Percentiles rank a stretch among this genome's conserved stretches.
Conservation (phyloP, 2,888 invertebrate genomes). For the Muschampia plurimacula region DNA sequence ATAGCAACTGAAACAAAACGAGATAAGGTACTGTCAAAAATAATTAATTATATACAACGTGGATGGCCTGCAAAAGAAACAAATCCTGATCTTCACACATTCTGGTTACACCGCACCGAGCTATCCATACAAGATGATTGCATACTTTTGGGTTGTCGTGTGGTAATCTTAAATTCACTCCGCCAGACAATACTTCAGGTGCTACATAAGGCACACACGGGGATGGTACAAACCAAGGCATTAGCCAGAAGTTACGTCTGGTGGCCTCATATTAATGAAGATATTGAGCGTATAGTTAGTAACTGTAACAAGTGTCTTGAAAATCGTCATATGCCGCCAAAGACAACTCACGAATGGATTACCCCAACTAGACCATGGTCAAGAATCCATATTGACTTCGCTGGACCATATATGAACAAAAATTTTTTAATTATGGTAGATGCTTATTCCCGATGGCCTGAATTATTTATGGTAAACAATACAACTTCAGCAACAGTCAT, state of each 20-base stretch:
- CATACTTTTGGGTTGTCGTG: slow-evolving; percentile 35
- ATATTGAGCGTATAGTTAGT: slow-evolving; percentile 27
- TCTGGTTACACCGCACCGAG: slow-evolving; percentile 34
- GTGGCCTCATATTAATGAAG: slow-evolving; percentile 45
- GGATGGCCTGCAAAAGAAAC: slow-evolving; percentile 33
- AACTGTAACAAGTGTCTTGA: slow-evolving; percentile 4
- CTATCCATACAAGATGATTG: slow-evolving; percentile 37
- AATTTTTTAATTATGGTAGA: slow-evolving; percentile 39
- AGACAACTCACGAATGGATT: slow-evolving; percentile 35
- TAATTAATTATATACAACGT: slow-evolving; percentile 21
- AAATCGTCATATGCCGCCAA: slow-evolving; percentile 29
- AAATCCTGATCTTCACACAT: slow-evolving; percentile 27
- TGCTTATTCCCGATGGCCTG: slow-evolving; percentile 41
- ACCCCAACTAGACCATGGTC: slow-evolving; percentile 40
- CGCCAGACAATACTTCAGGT: slow-evolving; percentile 27
- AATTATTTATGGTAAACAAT: slow-evolving; percentile 20
- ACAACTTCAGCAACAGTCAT: slow-evolving; percentile 21
- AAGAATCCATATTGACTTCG: slow-evolving; percentile 42
- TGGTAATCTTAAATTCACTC: slow-evolving; percentile 26
- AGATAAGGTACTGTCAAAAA: slow-evolving; percentile 30
- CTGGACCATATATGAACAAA: slow-evolving; percentile 39
- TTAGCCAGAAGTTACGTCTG: slow-evolving; percentile 47
- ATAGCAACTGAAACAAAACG: slow-evolving; percentile 35
- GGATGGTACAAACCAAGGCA: slow-evolving; percentile 46
- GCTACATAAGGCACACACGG: slow-evolving; percentile 42